Base-by-base conservation (phyloP, 2,797 vertebrate genomes). In the Sylvia borin region DNA sequence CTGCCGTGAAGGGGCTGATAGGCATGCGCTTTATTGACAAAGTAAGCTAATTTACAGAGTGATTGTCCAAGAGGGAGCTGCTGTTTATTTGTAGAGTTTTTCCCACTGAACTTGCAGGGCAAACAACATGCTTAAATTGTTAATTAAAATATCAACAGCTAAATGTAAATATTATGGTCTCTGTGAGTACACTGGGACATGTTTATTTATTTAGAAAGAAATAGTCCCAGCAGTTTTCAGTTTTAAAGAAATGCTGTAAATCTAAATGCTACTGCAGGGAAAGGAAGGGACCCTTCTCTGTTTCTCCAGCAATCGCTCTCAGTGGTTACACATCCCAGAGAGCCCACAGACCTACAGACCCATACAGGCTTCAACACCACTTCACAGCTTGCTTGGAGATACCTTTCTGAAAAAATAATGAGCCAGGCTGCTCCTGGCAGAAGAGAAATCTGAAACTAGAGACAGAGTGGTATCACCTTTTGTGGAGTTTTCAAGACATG, bases 51-150 rank as follows among this genome's bases (percentile, higher is more conserved):
- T 98, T 98, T 98, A 96, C 97, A 92, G 95, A 98, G 93, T 97
- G 98, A 98, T 98, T 97, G 98, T 98, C 98, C 98, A 98, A 98
- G 97, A 97, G 98, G 98, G 98, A 98, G 94, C 97, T 94, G 96
- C 96, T 98, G 97, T 98, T 98, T 98, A 98, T 98, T 98, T 98
- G 98, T 93, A 93, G 96, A 97, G 92, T 97, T 97, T 97, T 98
- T 96, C 96, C 95, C 97, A 98, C 93, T 98, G 97, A 98, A 98
- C 97, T 97, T 74, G 11, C 95, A 96, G 96, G 97, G 97, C 97
- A 98, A 98, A 98, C 97, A 97, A 96, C 89, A 18, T 21, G 83
- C 94, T 97, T 97, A 98, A 97, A 98, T 97, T 98, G 97, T 98
- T 98, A 98, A 98, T 98, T 98, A 98, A 98, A 98, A 98, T 97